These are phyloP conservation scores for Pterostichus niger DNA, from an alignment of 2,888 invertebrate genomes.

Conservation along the genomic window DNA sequence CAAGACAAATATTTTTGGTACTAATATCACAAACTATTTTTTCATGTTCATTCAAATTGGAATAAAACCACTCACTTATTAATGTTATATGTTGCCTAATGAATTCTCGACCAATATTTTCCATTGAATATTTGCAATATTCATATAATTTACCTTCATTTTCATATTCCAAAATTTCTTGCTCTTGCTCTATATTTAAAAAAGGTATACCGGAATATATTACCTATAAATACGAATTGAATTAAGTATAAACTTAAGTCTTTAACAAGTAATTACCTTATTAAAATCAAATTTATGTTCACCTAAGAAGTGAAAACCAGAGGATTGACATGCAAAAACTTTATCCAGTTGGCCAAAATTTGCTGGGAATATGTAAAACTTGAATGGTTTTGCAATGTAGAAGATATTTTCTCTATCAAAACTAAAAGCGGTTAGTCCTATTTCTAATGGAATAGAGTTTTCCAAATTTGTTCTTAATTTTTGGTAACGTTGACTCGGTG, in stretches of 20 bases:
- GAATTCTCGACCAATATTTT: constrained; percentile 7
- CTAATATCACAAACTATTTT: constrained; percentile 72
- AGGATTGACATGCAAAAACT: constrained; percentile 82
- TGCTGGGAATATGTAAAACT: constrained; percentile 85
- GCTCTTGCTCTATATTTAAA: constrained; percentile 81
- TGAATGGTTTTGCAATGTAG: constrained; percentile 82
- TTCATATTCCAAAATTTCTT: constrained; percentile 69
- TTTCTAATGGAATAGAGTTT: constrained; percentile 82
- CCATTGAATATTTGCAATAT: constrained; percentile 47
- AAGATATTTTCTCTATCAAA: constrained; percentile 80
- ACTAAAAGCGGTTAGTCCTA: constrained; percentile 84
- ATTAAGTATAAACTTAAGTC: constrained; percentile 17
- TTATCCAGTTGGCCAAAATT: constrained; percentile 82
- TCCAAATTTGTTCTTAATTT: constrained; percentile 78
- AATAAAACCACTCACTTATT: constrained; percentile 56
- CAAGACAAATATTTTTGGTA: constrained; percentile 78
- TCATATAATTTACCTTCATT: constrained; percentile 45
- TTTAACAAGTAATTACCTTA: constrained; percentile 79
- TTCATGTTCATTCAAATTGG: constrained; percentile 23
- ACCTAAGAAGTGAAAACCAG: constrained; percentile 83
- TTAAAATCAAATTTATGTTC: constrained; percentile 86
- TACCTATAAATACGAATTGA: constrained; percentile 78
- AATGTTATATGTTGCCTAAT: neutral
- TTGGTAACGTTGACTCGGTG: constrained; percentile 78
- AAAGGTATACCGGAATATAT: constrained; percentile 84